Conservation (phyloP, 2,888 invertebrate genomes). For the Argynnis bischoffii region DNA sequence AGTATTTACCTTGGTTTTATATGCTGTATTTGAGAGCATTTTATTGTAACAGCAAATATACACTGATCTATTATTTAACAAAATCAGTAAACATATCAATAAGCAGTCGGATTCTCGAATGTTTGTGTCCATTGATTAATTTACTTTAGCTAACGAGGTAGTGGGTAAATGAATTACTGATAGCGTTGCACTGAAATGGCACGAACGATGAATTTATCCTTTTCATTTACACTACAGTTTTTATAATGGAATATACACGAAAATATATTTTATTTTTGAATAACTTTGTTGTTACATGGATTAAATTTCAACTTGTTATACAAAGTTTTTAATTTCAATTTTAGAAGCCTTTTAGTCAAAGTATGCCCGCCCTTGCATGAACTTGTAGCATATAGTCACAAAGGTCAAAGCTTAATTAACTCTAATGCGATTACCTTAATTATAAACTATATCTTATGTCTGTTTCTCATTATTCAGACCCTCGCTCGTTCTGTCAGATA, state of each 20-base stretch:
- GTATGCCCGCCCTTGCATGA: slow-evolving; percentile 31
- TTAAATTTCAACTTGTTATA: neutral
- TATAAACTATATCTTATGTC: slow-evolving; percentile 17
- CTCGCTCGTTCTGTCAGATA: too few relatives aligned
- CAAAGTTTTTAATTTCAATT: slow-evolving; percentile 6
- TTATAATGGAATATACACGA: neutral
- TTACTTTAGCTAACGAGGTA: slow-evolving; percentile 38
- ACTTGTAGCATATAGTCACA: slow-evolving; percentile 19
- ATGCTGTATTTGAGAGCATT: too few relatives aligned
- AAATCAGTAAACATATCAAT: slow-evolving; percentile 14
- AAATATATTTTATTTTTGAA: neutral
- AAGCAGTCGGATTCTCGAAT: slow-evolving; percentile 20
- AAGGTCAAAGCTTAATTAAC: slow-evolving; percentile 35
- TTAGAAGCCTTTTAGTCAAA: slow-evolving; percentile 9
- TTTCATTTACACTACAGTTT: slow-evolving; percentile 5
- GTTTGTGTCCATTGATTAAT: slow-evolving; percentile 35
- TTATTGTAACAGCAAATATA: too few relatives aligned
- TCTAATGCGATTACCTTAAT: slow-evolving; percentile 33
- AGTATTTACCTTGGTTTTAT: too few relatives aligned
- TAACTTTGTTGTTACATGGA: neutral
- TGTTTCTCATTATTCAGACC: neutral
- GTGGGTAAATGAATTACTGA: slow-evolving; percentile 34
- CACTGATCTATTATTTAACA: too few relatives aligned
- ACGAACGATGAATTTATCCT: neutral
- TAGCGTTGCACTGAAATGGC: slow-evolving; percentile 20